Conservation (phyloP, 2,113 vertebrate species). For the Castor canadensis region DNA sequence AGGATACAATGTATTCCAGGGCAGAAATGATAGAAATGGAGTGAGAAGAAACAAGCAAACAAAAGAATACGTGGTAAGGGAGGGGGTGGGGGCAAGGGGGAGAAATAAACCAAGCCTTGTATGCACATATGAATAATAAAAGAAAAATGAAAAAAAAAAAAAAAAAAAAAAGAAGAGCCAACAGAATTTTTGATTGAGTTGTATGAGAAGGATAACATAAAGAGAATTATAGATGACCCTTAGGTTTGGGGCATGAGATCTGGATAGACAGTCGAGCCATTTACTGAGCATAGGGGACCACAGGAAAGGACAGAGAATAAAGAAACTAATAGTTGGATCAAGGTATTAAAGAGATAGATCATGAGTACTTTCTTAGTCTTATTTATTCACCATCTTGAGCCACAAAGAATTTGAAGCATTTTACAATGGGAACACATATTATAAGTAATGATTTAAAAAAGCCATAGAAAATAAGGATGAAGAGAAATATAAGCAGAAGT, state of each 20-base stretch:
- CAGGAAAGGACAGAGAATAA: background rate
- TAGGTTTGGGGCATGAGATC: background rate
- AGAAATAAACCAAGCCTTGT: too few species aligned
- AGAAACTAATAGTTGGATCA: background rate
- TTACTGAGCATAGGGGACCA: background rate
- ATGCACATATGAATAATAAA: too few species aligned
- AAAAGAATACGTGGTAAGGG: too few species aligned
- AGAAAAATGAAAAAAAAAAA: background rate
- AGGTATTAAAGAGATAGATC: slow-evolving; percentile 9
- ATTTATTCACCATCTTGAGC: background rate
- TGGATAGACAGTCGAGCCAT: background rate
- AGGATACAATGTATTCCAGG: background rate
- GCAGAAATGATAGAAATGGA: background rate
- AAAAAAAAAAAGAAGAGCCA: background rate
- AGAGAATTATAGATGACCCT: background rate
- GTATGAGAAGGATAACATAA: background rate
- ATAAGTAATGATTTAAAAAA: background rate
- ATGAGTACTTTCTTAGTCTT: background rate
- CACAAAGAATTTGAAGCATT: background rate
- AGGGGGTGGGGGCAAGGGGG: too few species aligned
- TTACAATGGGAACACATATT: background rate
- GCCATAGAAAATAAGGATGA: background rate
- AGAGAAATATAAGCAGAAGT: background rate
- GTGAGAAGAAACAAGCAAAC: background rate
- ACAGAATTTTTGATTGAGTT: background rate